A percentile compares a stretch with the other conserved stretches of the same genome.
Conservation (phyloP, 2,888 invertebrate genomes). For the Spatulosminthurus flaviceps region DNA sequence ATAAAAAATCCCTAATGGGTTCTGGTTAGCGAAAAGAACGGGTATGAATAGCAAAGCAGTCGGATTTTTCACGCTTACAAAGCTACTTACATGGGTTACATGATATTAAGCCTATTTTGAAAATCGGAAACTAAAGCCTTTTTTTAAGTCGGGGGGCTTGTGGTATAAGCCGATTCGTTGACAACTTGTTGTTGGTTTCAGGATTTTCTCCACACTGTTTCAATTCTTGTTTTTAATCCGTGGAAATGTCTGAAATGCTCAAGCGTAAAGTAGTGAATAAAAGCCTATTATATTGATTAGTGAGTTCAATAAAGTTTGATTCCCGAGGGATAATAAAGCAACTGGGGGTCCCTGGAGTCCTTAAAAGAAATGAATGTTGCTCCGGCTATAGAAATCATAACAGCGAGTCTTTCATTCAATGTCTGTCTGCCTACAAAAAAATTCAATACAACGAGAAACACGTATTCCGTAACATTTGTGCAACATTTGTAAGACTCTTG, state of each 20-base stretch:
- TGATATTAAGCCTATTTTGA: neutral
- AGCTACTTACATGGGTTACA: slow-evolving; percentile 30
- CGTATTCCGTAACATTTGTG: no score
- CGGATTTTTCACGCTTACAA: neutral
- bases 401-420: no score
- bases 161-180: slow-evolving; percentile 35
- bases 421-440: no score
- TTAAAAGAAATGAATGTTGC: slow-evolving; percentile 32
- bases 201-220: neutral
- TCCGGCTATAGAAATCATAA: slow-evolving; percentile 15
- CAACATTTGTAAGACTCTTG: no score
- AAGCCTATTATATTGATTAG: slow-evolving; percentile 38
- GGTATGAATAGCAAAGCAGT: neutral
- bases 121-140: no score
- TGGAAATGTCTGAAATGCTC: slow-evolving; percentile 53
- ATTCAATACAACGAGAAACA: no score
- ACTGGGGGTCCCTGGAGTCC: slow-evolving; percentile 38
- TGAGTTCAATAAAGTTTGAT: slow-evolving; percentile 34
- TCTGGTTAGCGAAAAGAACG: neutral
- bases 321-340: slow-evolving; percentile 12
- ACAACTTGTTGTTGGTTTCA: slow-evolving; percentile 52
- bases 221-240: slow-evolving; percentile 51
- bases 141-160: neutral
- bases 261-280: slow-evolving; percentile 41
- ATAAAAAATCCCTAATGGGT: no score